Conservation (phyloP, 1,140 invertebrate species). For the Dinoponera quadriceps region DNA sequence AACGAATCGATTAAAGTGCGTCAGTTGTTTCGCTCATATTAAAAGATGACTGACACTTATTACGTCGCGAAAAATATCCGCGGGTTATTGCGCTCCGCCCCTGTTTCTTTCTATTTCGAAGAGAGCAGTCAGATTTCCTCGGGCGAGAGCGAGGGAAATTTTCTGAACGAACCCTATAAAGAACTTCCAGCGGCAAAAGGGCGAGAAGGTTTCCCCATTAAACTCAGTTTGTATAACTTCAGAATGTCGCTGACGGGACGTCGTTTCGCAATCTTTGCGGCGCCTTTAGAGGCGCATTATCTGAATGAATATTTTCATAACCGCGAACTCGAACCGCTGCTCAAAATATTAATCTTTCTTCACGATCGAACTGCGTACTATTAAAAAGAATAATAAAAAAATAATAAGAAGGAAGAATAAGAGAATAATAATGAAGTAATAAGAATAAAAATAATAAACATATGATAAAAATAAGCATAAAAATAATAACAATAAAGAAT, state of each 20-base stretch:
- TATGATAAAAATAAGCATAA: no score
- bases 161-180: conserved; percentile 17
- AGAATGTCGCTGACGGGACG: background rate
- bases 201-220: background rate
- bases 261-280: background rate
- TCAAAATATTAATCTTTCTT: background rate
- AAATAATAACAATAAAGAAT: no score
- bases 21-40: background rate
- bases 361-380: no score
- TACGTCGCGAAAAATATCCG: background rate
- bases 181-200: background rate
- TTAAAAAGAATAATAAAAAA: no score
- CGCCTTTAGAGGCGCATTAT: conserved; percentile 1
- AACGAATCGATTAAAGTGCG: background rate
- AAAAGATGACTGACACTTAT: background rate
- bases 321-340: background rate
- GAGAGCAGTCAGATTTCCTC: background rate
- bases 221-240: conserved; percentile 46
- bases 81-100: background rate
- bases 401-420: no score
- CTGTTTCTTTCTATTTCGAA: conserved; percentile 6
- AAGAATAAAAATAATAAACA: no score
- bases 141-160: background rate
- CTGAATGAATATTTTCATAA: conserved; percentile 8
- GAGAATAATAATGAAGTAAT: no score